phyloP scores from a whole-genome alignment of 2,888 invertebrate genomes.

The Eledona agricola region DNA sequence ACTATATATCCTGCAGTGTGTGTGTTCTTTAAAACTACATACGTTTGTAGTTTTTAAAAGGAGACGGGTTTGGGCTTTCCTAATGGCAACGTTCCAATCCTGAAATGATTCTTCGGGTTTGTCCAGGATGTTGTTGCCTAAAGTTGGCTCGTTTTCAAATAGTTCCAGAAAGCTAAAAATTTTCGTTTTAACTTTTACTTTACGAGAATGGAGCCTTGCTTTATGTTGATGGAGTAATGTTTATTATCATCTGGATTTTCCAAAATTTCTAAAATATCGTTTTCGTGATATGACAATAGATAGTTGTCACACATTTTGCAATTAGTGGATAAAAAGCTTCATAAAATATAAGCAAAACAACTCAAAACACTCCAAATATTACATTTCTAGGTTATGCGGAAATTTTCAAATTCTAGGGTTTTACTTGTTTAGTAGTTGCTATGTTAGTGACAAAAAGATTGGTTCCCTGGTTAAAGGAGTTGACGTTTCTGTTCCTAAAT shows the following conservation, averaged over 20 bases:
- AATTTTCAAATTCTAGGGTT: no score
- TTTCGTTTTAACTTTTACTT: slow-evolving; percentile 16
- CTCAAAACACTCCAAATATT: no score
- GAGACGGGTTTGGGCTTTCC: slow-evolving; percentile 69
- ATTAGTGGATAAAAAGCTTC: slow-evolving; percentile 1
- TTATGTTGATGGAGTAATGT: slow-evolving; percentile 74
- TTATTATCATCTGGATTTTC: slow-evolving; percentile 67
- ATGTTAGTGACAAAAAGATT: no score
- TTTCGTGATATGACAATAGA: slow-evolving; percentile 68
- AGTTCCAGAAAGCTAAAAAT: slow-evolving; percentile 73
- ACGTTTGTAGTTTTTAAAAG: slow-evolving; percentile 57
- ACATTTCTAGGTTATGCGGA: no score
- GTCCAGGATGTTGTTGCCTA: slow-evolving; percentile 74
- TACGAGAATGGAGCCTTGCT: slow-evolving; percentile 64
- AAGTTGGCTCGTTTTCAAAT: slow-evolving; percentile 73
- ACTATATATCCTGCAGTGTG: slow-evolving; percentile 73
- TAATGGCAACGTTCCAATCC: slow-evolving; percentile 70
- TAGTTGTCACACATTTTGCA: slow-evolving; percentile 62
- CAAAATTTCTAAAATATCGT: slow-evolving; percentile 71
- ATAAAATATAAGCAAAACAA: no score
- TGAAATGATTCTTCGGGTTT: slow-evolving; percentile 71
- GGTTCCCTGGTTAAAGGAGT: no score
- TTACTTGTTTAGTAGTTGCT: no score
- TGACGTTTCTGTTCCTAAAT: no score
- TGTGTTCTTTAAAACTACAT: slow-evolving; percentile 68